phyloP scores from a whole-genome alignment of 2,113 vertebrate species.

The Donacobius atricapilla region DNA sequence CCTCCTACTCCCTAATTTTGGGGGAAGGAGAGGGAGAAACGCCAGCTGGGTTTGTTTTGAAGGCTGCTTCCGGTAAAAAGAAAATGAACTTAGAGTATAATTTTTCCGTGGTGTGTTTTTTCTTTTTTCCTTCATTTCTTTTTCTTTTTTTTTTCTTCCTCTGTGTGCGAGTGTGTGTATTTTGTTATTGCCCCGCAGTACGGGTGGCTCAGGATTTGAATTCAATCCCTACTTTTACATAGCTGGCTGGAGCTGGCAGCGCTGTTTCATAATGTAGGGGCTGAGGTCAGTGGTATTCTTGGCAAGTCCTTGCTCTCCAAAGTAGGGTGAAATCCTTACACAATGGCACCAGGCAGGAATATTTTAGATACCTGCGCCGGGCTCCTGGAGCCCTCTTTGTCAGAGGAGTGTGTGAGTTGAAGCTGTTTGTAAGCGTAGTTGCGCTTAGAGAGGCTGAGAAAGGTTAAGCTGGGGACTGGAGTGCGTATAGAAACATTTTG shows the following conservation, averaged over 20 bases:
- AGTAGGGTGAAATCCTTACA: slow-evolving; percentile 21
- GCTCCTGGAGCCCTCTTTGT: background rate
- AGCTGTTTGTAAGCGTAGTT: background rate
- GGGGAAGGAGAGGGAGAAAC: background rate
- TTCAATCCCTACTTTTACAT: background rate
- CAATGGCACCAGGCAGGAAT: slow-evolving; percentile 18
- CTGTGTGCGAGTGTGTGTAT: background rate
- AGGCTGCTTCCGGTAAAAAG: background rate
- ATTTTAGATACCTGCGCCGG: slow-evolving; percentile 23
- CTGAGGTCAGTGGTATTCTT: slow-evolving; percentile 49
- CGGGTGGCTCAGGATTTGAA: background rate
- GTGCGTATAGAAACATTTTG: background rate
- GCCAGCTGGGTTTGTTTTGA: background rate
- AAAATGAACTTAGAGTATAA: background rate
- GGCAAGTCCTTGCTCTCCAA: background rate
- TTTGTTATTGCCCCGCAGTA: background rate
- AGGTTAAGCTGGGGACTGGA: background rate
- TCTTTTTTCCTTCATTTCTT: accelerated
- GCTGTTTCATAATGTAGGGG: slow-evolving; percentile 33
- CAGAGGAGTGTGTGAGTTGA: background rate
- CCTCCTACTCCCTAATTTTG: background rate
- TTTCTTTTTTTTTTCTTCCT: accelerated
- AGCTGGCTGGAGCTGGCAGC: slow-evolving; percentile 37
- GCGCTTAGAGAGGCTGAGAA: background rate
- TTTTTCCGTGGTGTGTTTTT: background rate